Evolutionary conservation across 2,113 vertebrate species (phyloP).

Genomic region (Alouatta palliata): DNA sequence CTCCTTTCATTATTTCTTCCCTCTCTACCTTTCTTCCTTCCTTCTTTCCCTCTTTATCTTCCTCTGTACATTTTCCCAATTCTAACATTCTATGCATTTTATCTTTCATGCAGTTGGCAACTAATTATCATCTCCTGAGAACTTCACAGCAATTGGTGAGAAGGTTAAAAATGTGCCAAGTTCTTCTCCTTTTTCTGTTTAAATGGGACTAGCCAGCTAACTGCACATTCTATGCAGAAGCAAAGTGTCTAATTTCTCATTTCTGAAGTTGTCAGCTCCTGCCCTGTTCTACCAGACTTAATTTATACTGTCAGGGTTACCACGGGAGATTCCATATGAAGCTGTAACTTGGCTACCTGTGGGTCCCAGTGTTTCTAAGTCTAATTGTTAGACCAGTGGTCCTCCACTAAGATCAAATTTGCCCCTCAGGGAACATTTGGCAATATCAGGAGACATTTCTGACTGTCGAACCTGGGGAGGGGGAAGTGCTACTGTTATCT

Average conservation of each 20-base stretch:
- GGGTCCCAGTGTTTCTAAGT: neutral
- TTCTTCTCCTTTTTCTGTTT: neutral
- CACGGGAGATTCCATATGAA: neutral
- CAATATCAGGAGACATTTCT: neutral
- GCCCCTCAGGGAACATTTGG: neutral
- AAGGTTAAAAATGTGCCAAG: conserved; percentile 34
- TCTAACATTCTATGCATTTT: neutral
- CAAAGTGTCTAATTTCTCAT: conserved; percentile 50
- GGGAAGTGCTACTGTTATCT: neutral
- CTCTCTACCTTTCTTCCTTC: accelerated
- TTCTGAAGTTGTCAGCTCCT: conserved; percentile 25
- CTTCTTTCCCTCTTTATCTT: neutral
- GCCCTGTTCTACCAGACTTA: neutral
- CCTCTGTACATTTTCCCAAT: neutral
- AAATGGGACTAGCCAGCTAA: neutral
- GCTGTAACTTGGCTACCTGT: neutral
- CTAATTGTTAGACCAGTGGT: neutral
- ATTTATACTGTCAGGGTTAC: neutral
- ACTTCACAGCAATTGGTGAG: conserved; percentile 18
- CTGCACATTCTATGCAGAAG: conserved; percentile 30
- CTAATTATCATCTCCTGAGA: conserved; percentile 31
- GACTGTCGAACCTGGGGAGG: neutral
- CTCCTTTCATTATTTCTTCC: too few species aligned
- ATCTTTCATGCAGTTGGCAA: neutral
- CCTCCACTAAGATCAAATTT: neutral